Evolutionary conservation across 2,113 vertebrate species (phyloP), one percentile per base, ranked within the genome.

Genomic region (Rhinichthys klamathensis): DNA sequence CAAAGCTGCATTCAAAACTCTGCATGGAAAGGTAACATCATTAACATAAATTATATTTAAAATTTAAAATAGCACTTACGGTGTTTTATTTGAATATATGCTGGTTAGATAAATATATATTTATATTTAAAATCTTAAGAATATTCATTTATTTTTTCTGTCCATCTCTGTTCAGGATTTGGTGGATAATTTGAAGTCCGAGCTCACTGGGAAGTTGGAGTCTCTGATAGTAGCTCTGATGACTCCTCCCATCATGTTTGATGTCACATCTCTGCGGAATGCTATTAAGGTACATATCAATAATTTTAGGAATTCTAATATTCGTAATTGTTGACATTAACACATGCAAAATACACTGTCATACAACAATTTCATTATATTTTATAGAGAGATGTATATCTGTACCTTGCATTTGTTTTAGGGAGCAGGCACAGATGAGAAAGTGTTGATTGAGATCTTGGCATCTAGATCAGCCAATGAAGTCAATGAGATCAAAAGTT

Each of bases 131-230:
- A 13, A 23, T 9, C 18, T 38, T 69, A 35, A 10, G 35, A 35
- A 38, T 21, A 10, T 38, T 4, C 1, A 6, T 70, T 38, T 23
- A 0, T 70, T 70, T 23, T 18, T 25, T 32, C 2, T 21, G 67
- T 18, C 85, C 0, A 84, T 85, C 44, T 67, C 8, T 82, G 46
- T 0, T 27, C 92, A 99, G 98, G 97, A 98, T 89, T 95, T 99
- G 15, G 79, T 97, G 25, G 89, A 92, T 86, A 93, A 97, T 90
- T 92, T 99, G 88, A 97, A 98, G 85, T 97, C 96, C 0, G 97
- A 99, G 88, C 94, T 99, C 27, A 95, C 95, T 0, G 97, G 98
- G n/a, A 98, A 97, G 82, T 96, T 99, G 86, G 98, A 99, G 92
- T 95, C 92, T 0, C 80, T 99, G 87, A 94, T 99, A 3, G 95